These are phyloP conservation scores for Macrosiphum euphorbiae DNA, from an alignment of 2,888 invertebrate genomes.

Conservation along the genomic window DNA sequence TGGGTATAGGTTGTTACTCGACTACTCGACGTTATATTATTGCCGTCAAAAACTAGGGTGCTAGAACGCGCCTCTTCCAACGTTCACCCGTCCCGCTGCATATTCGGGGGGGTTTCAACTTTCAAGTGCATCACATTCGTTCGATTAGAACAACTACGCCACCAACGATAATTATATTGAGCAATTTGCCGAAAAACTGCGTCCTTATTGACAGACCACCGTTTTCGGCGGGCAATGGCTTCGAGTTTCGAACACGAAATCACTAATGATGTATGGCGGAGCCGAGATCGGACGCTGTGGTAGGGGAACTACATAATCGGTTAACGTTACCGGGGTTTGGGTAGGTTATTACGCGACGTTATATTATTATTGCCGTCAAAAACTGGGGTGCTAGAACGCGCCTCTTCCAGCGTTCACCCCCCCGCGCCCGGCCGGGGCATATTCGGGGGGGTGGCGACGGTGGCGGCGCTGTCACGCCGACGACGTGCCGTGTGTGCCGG, in stretches of 20 bases:
- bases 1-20: too few species aligned
- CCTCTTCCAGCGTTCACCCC: background rate
- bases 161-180: too few species aligned
- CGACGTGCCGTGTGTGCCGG: conserved; percentile 2
- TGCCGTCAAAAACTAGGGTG: too few species aligned
- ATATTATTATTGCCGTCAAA: background rate
- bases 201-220: too few species aligned
- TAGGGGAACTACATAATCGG: background rate
- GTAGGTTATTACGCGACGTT: conserved; percentile 36
- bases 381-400: background rate
- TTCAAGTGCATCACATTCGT: too few species aligned
- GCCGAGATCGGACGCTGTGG: background rate
- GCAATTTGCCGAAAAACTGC: too few species aligned
- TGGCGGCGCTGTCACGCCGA: background rate
- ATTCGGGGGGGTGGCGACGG: background rate
- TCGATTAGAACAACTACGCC: too few species aligned
- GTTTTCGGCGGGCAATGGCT: background rate
- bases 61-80: too few species aligned
- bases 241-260: background rate
- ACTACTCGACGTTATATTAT: too few species aligned
- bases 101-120: too few species aligned
- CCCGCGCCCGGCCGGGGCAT: background rate
- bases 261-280: too few species aligned
- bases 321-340: conserved; percentile 29
- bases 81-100: too few species aligned